Percentiles rank a stretch among this genome's conserved stretches.
Evolutionary conservation across 2,797 vertebrate species (phyloP).

Genomic region (Allobates femoralis): DNA sequence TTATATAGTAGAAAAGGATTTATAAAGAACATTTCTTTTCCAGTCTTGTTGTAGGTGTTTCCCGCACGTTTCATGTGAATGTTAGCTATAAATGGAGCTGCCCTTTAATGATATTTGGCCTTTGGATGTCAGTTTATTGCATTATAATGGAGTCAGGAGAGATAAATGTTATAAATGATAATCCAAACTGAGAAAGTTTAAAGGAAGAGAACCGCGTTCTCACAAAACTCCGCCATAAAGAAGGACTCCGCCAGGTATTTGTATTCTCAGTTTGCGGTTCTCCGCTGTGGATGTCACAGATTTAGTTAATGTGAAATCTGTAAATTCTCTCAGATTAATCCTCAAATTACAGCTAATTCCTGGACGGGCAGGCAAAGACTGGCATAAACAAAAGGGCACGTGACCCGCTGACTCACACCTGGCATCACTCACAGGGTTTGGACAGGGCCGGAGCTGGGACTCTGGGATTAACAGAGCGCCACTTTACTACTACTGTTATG

Average conservation of each 20-base stretch:
- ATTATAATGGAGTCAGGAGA: neutral
- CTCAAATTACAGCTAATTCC: conserved; percentile 36
- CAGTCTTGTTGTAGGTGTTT: neutral
- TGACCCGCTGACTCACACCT: conserved; percentile 41
- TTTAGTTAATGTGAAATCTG: conserved; percentile 9
- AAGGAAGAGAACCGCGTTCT: neutral
- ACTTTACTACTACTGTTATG: conserved; percentile 38
- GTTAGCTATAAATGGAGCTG: neutral
- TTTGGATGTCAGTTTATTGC: neutral
- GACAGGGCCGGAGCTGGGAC: conserved; percentile 31
- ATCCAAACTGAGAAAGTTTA: too few relatives aligned
- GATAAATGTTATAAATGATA: neutral
- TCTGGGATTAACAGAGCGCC: conserved; percentile 31
- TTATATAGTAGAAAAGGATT: conserved; percentile 8
- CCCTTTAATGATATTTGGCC: neutral
- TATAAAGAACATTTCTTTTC: too few relatives aligned
- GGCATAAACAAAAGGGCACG: conserved; percentile 45
- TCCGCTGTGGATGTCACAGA: neutral
- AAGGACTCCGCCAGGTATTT: neutral
- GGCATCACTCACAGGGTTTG: conserved; percentile 21
- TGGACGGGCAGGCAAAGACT: conserved; percentile 17
- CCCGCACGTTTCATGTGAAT: neutral
- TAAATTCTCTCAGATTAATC: conserved; percentile 16
- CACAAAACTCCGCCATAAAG: neutral
- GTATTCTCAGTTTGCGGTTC: neutral